Evolutionary conservation across 2,888 invertebrate genomes (phyloP).

Genomic region (Hirtodrosophila alboralis): DNA sequence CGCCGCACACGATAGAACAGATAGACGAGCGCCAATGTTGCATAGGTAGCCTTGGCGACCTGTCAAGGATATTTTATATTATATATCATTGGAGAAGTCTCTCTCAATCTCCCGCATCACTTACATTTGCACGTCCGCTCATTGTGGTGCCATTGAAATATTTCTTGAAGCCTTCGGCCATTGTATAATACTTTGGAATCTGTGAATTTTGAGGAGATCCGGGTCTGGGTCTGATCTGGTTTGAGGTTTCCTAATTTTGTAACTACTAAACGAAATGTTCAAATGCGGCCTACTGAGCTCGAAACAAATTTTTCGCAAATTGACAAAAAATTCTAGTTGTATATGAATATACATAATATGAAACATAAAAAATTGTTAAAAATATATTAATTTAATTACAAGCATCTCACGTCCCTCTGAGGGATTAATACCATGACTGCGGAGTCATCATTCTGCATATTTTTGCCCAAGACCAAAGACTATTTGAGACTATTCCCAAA

Average conservation of each 20-base stretch:
- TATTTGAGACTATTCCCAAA: too few relatives aligned
- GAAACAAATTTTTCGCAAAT: too few relatives aligned
- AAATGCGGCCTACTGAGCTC: conserved; percentile 12
- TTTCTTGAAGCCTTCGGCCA: conserved; percentile 59
- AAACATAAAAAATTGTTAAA: too few relatives aligned
- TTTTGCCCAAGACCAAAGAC: conserved; percentile 85
- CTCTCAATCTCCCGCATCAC: background rate
- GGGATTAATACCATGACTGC: conserved; percentile 95
- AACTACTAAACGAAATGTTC: background rate
- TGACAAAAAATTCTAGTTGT: too few relatives aligned
- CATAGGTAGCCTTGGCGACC: conserved; percentile 76
- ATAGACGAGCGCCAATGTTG: conserved; percentile 67
- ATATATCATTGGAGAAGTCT: too few relatives aligned
- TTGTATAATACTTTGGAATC: conserved; percentile 16
- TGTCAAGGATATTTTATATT: conserved; percentile 10
- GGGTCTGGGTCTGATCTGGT: conserved; percentile 1
- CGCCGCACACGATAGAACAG: conserved; percentile 61
- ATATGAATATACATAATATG: too few relatives aligned
- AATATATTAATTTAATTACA: too few relatives aligned
- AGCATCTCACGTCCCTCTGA: conserved; percentile 88
- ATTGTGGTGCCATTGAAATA: conserved; percentile 51
- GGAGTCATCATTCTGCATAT: conserved; percentile 90
- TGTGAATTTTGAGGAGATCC: conserved; percentile 5
- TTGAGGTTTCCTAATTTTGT: background rate
- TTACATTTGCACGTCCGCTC: conserved; percentile 54